Base-by-base conservation (phyloP, 2,888 invertebrate species). In the Andricus curvator region DNA sequence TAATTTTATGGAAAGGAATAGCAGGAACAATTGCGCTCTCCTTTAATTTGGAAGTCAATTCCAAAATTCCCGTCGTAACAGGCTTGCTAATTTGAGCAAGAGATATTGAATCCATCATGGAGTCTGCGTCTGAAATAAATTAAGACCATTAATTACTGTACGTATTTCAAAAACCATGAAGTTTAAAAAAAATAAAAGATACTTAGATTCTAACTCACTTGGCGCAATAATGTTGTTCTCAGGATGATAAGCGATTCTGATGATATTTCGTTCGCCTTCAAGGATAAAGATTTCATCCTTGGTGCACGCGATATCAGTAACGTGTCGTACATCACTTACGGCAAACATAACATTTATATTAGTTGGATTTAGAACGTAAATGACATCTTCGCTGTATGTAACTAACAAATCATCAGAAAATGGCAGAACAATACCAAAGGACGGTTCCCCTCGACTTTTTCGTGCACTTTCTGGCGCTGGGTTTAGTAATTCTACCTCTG, bases 241-340 rank as follows among this genome's bases (percentile, higher is more conserved):
- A 15, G 97, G 97, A 88, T 94, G 93, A 86, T 95, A 95, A 60
- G 96, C 96, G 74, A 98, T 94, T n/a, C 98, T 94, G 78, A 98
- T 93, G 83, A 98, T 93, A 88, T 96, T 96, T 84, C 97, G 94
- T 70, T 95, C 94, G 0, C 97, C 97, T 91, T 97, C 97, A 87
- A 98, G 93, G 76, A 98, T 94, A 93, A 98, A 98, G 86, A 98
- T 96, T 93, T 97, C 97, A 85, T 96, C 95, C 90, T 95, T 95
- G 87, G 94, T 93, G 85, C 95, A 95, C 0, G 95, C 94, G 77
- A 96, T 94, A 48, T 93, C 90, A 22, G 90, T 91, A 33, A 93
- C 88, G 17, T 86, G 89, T 64, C 92, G 85, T 20, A 92, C 85
- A 82, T 92, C 90, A 33, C 89, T 89, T 37, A 92, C 85, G 13